These are phyloP conservation scores for Rhodinocichla rosea DNA, from an alignment of 2,113 vertebrate genomes.

Conservation along the genomic window DNA sequence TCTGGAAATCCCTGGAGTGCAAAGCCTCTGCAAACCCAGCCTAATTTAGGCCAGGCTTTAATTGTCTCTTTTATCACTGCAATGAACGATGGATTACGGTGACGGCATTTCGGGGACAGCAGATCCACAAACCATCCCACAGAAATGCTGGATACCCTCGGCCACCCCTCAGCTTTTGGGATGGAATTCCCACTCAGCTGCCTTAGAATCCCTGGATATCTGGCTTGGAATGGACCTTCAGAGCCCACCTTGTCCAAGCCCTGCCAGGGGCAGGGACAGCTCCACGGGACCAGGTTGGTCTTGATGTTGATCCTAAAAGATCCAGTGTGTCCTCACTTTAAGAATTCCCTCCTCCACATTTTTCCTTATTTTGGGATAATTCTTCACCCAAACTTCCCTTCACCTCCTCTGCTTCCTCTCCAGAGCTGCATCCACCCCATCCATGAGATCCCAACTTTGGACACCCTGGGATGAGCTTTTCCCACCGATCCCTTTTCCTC, in stretches of 20 bases:
- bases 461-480: neutral
- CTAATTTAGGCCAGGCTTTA: neutral
- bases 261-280: no score
- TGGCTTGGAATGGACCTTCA: neutral
- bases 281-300: fast-evolving
- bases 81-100: fast-evolving
- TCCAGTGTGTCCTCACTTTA: fast-evolving
- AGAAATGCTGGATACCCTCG: neutral
- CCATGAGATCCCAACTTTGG: neutral
- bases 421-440: neutral
- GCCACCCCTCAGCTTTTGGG: neutral
- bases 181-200: neutral
- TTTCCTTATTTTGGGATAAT: no score
- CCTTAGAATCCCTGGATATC: neutral
- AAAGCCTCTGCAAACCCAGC: neutral
- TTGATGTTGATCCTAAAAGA: neutral
- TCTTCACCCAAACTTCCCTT: neutral
- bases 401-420: neutral
- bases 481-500: neutral
- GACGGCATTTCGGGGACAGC: neutral
- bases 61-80: no score
- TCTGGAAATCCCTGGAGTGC: neutral
- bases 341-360: neutral
- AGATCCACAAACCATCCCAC: neutral
- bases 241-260: neutral